phyloP scores from a whole-genome alignment of 2,113 vertebrate genomes.

The Falcunculus frontatus region DNA sequence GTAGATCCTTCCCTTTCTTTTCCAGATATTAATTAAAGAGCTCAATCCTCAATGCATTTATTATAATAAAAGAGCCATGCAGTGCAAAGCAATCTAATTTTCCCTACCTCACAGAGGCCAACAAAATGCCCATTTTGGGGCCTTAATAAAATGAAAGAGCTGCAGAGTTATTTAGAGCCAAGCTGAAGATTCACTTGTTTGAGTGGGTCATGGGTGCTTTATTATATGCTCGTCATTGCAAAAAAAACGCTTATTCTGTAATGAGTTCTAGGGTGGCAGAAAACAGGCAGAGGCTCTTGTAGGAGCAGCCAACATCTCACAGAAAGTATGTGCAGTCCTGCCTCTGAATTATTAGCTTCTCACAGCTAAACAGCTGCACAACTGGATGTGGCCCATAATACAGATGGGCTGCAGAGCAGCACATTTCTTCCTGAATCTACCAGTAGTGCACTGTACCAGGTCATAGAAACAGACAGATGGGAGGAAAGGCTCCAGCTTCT shows the following conservation, averaged over 20 bases:
- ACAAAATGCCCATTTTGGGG: neutral
- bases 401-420: neutral
- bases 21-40: slow-evolving; percentile 44
- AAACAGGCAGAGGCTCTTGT: neutral
- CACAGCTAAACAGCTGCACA: neutral
- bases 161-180: neutral
- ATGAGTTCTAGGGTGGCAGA: neutral
- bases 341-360: neutral
- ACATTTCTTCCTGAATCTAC: neutral
- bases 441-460: neutral
- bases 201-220: neutral
- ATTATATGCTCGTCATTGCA: neutral
- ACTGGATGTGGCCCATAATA: neutral
- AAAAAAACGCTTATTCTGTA: neutral
- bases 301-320: neutral
- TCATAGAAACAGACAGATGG: neutral
- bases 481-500: neutral
- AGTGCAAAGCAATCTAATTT: slow-evolving; percentile 26
- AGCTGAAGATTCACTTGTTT: neutral
- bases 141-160: slow-evolving; percentile 16
- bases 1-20: slow-evolving; percentile 7
- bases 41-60: slow-evolving; percentile 20
- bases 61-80: slow-evolving; percentile 8
- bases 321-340: neutral
- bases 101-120: neutral